Evolutionary conservation across 2,113 vertebrate species (phyloP).

Genomic region (Epinephelus cyanopodus): DNA sequence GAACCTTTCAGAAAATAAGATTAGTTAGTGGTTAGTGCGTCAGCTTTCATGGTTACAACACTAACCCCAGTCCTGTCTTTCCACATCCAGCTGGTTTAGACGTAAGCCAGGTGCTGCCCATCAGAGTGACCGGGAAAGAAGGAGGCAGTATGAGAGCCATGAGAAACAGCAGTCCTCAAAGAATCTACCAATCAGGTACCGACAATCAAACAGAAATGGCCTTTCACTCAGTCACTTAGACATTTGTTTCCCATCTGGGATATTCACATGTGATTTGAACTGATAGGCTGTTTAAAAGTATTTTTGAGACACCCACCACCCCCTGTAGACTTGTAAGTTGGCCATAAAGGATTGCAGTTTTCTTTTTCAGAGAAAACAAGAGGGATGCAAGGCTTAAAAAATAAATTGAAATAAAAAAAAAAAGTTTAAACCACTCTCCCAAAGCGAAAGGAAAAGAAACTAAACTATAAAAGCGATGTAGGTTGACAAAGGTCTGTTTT

Average conservation of each 20-base stretch:
- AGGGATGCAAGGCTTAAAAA: no score
- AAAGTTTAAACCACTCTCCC: no score
- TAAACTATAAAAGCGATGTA: not conserved
- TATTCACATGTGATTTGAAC: not conserved
- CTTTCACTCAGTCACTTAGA: not conserved
- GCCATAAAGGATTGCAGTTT: no score
- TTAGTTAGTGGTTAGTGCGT: not conserved
- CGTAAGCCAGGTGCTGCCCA: conserved; percentile 85
- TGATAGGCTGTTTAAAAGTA: not conserved
- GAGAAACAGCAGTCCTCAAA: conserved; percentile 74
- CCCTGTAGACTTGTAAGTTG: not conserved
- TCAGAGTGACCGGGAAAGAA: conserved; percentile 84
- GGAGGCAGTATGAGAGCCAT: conserved; percentile 82
- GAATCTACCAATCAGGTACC: conserved; percentile 58
- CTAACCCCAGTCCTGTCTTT: not conserved
- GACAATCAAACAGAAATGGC: not conserved
- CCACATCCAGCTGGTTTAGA: conserved; percentile 86
- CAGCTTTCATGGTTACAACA: not conserved
- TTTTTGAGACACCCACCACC: not conserved
- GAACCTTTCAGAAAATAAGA: not conserved
- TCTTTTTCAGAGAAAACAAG: no score
- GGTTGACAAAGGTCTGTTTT: not conserved
- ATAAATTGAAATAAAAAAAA: no score
- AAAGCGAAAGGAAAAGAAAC: no score
- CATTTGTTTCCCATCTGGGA: not conserved